Evolutionary conservation across 2,888 invertebrate genomes (phyloP).

Genomic region (Andricus quercusramuli): DNA sequence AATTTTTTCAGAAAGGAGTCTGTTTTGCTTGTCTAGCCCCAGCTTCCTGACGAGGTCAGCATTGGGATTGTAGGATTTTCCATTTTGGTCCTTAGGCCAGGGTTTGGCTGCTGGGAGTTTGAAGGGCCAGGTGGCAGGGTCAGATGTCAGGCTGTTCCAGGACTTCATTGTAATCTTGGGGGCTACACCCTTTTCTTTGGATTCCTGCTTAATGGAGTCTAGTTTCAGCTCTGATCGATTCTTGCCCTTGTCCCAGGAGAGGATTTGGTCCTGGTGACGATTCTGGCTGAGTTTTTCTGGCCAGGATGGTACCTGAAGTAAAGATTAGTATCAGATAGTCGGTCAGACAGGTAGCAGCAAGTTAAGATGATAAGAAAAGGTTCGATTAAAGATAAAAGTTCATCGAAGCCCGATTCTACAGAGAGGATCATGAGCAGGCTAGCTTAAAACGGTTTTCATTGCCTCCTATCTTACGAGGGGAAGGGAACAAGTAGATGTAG

Average conservation of each 20-base stretch:
- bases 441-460: too few relatives aligned
- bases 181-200: conserved; percentile 42
- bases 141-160: conserved; percentile 65
- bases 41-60: conserved; percentile 71
- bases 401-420: too few relatives aligned
- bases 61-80: conserved; percentile 73
- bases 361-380: too few relatives aligned
- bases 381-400: too few relatives aligned
- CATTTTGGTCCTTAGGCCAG: conserved; percentile 74
- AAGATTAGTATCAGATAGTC: background rate
- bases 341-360: background rate
- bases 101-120: conserved; percentile 71
- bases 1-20: conserved; percentile 43
- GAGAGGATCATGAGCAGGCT: too few relatives aligned
- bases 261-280: conserved; percentile 5
- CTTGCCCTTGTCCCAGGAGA: conserved; percentile 31
- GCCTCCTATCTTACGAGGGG: too few relatives aligned
- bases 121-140: conserved; percentile 75
- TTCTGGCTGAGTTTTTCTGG: conserved; percentile 9
- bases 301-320: conserved; percentile 10
- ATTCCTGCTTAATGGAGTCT: conserved; percentile 16
- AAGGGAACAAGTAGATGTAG: too few relatives aligned
- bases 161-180: conserved; percentile 55
- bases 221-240: conserved; percentile 45
- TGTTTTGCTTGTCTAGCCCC: conserved; percentile 67